Evolutionary conservation across 2,113 vertebrate species (phyloP).

Genomic region (Mustela lutreola): DNA sequence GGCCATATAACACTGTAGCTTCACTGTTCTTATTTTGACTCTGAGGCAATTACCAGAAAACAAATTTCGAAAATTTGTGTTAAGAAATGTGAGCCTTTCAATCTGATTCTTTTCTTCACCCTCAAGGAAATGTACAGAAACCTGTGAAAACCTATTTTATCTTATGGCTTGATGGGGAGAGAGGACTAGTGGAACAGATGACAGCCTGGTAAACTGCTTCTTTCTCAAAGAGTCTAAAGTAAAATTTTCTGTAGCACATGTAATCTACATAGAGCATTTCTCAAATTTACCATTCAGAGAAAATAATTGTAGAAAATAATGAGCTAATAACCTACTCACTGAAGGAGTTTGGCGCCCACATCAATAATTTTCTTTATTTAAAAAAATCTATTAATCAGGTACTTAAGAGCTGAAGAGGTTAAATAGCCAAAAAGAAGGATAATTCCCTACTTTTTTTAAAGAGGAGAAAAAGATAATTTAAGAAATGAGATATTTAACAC

Average conservation of each 20-base stretch:
- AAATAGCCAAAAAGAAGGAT: background rate
- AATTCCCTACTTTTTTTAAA: background rate
- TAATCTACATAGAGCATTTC: background rate
- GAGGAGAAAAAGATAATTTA: background rate
- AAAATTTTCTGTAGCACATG: background rate
- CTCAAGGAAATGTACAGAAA: background rate
- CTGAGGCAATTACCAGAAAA: background rate
- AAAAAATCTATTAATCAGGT: background rate
- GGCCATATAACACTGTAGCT: background rate
- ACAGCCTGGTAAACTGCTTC: background rate
- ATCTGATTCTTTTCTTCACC: background rate
- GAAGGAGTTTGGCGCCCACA: background rate
- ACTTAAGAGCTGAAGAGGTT: background rate
- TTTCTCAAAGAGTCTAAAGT: background rate
- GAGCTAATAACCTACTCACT: background rate
- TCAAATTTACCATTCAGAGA: background rate
- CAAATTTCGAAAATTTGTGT: background rate
- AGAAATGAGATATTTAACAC: background rate
- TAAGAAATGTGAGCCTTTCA: background rate
- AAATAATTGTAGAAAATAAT: background rate
- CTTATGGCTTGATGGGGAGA: background rate
- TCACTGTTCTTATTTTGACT: background rate
- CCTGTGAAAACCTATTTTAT: background rate
- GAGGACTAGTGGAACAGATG: background rate
- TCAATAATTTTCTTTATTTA: background rate